phyloP scores from a whole-genome alignment of 2,797 vertebrate genomes.

The Pithecia hirsuta region DNA sequence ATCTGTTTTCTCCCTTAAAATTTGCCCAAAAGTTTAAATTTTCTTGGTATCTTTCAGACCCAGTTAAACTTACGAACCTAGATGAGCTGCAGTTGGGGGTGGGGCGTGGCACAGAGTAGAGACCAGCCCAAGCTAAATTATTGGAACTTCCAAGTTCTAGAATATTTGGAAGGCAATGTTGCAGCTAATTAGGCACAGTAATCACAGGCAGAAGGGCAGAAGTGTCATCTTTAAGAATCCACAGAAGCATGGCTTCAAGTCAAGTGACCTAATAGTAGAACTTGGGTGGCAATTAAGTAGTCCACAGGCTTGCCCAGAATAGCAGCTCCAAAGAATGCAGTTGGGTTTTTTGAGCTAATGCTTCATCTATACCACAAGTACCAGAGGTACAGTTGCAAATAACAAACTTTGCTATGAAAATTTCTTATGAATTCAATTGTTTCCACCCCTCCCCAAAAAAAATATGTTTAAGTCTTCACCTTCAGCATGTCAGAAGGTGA shows the following conservation, averaged over 20 bases:
- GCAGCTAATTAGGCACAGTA: neutral
- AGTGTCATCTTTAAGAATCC: neutral
- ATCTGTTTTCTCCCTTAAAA: constrained; percentile 73
- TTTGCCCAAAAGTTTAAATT: constrained; percentile 53
- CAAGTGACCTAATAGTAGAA: neutral
- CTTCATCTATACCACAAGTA: neutral
- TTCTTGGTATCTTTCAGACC: constrained; percentile 30
- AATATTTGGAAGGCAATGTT: neutral
- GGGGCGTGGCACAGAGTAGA: neutral
- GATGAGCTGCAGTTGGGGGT: neutral
- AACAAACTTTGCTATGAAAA: neutral
- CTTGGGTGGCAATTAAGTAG: neutral
- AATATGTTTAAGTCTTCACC: neutral
- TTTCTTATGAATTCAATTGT: neutral
- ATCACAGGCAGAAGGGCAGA: neutral
- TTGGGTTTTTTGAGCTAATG: neutral
- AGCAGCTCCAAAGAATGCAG: neutral
- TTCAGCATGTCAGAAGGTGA: neutral
- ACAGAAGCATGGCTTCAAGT: neutral
- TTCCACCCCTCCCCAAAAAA: neutral
- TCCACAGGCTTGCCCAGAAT: neutral
- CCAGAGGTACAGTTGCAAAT: neutral
- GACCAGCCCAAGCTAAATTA: neutral
- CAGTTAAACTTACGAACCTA: neutral
- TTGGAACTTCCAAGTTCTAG: neutral